Evolutionary conservation across 2,888 invertebrate species (phyloP).

Genomic region (Nudaria mundana): DNA sequence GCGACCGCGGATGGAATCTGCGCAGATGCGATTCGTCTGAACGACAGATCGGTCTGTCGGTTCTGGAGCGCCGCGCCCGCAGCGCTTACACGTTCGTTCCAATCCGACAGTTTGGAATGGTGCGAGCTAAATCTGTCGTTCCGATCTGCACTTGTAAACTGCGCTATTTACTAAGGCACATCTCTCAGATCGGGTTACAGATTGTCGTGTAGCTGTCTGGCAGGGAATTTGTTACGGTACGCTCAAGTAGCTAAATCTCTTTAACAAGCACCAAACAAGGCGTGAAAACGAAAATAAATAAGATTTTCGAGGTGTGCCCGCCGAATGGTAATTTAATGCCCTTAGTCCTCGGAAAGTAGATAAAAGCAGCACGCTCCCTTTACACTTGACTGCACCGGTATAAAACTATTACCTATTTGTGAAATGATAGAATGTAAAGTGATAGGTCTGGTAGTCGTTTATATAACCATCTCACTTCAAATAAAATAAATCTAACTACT

Average conservation of each 20-base stretch:
- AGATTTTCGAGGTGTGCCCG: slow-evolving; percentile 25
- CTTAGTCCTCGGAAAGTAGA: slow-evolving; percentile 20
- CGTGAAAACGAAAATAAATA: slow-evolving; percentile 42
- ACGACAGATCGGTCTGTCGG: too few species aligned
- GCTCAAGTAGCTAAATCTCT: slow-evolving; percentile 37
- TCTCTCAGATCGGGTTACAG: slow-evolving; percentile 48
- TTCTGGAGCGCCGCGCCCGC: too few species aligned
- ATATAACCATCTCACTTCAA: too few species aligned
- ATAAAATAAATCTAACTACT: too few species aligned
- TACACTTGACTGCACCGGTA: slow-evolving; percentile 6
- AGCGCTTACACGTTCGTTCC: too few species aligned
- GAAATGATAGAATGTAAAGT: neutral
- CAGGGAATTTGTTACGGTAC: slow-evolving; percentile 49
- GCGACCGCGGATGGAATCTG: too few species aligned
- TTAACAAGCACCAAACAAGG: slow-evolving; percentile 48
- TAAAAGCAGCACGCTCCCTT: slow-evolving; percentile 24
- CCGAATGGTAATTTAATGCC: slow-evolving; percentile 32
- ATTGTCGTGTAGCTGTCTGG: slow-evolving; percentile 52
- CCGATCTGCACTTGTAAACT: too few species aligned
- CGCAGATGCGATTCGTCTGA: too few species aligned
- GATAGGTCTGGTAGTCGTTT: too few species aligned
- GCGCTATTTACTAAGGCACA: slow-evolving; percentile 23
- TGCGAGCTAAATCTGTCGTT: too few species aligned
- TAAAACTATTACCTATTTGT: neutral
- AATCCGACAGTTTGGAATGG: too few species aligned